Evolutionary conservation across 2,113 vertebrate genomes (phyloP), one percentile per base, ranked within the genome.

Genomic region (Piaya cayana): DNA sequence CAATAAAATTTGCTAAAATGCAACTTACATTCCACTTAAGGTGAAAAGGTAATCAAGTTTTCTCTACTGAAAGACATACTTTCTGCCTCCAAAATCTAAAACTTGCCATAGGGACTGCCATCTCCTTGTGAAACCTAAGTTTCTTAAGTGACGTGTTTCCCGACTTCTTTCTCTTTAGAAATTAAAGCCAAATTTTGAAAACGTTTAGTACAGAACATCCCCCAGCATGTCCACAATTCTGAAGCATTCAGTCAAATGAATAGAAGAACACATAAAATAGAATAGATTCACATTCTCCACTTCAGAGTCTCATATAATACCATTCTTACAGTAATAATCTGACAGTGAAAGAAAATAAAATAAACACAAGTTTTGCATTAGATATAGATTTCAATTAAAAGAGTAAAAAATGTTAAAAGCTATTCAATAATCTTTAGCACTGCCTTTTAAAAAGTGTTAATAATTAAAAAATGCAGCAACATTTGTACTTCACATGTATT

Each of bases 1-100:
- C 74, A 86, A 82, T 37, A 94, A 94, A 94, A 97, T 97, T 97
- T 97, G 89, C 80, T 93, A 95, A 96, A 96, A 97, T 78, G 58
- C 29, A 75, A 93, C 81, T 80, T 93, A 82, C 32, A 91, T 92
- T 95, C 79, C 79, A 85, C 65, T 96, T 95, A 87, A 97, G 97
- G 84, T 55, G 97, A 96, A 91, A 96, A 62, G 60, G 62, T 86
- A 80, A 96, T 65, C 95, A 96, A 95, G 96, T 97, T 93, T 93
- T 96, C 93, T 95, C 90, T 96, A 74, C 63, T 96, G 86, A 95
- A 97, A 97, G 97, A 90, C 45, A 63, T 94, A 88, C 58, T 88
- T 94, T 96, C 91, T 97, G 68, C 76, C 94, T 97, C 95, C 69
- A 64, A 94, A 95, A 92, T 77, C 96, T 97, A 92, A 93, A 97